Percentiles rank a stretch among this genome's conserved stretches.
Evolutionary conservation across 2,113 vertebrate genomes (phyloP).

Genomic region (Glaucomys volans): DNA sequence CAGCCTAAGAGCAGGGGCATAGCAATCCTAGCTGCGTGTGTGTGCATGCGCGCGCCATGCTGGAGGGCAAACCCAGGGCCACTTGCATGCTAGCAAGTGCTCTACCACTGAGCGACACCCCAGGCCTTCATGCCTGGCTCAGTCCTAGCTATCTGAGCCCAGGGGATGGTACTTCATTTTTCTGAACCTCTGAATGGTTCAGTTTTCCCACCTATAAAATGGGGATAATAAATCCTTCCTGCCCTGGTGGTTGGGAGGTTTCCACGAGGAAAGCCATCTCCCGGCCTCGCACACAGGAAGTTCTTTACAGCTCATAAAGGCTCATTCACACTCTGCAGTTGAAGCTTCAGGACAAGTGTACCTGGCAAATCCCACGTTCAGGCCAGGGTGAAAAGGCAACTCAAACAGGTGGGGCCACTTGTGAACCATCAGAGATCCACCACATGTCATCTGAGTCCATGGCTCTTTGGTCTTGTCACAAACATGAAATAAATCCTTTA

Average conservation of each 20-base stretch:
- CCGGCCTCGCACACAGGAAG: neutral
- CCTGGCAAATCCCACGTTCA: neutral
- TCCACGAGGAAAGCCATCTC: neutral
- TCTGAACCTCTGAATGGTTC: neutral
- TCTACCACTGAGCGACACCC: neutral
- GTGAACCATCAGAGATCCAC: neutral
- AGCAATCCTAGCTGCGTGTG: neutral
- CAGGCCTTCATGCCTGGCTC: neutral
- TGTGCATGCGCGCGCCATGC: neutral
- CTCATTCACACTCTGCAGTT: neutral
- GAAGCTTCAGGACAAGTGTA: neutral
- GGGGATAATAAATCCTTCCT: neutral
- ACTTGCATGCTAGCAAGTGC: neutral
- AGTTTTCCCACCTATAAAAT: neutral
- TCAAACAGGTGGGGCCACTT: neutral
- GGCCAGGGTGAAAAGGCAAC: neutral
- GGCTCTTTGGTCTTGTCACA: neutral
- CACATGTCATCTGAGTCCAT: neutral
- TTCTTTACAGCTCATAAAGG: neutral
- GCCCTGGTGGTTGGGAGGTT: neutral
- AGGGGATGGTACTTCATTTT: neutral
- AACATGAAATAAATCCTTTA: neutral
- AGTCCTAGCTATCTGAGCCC: neutral
- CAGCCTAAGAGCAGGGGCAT: neutral
- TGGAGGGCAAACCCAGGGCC: neutral